phyloP scores from a whole-genome alignment of 2,888 invertebrate species.

The Auanema sp. region DNA sequence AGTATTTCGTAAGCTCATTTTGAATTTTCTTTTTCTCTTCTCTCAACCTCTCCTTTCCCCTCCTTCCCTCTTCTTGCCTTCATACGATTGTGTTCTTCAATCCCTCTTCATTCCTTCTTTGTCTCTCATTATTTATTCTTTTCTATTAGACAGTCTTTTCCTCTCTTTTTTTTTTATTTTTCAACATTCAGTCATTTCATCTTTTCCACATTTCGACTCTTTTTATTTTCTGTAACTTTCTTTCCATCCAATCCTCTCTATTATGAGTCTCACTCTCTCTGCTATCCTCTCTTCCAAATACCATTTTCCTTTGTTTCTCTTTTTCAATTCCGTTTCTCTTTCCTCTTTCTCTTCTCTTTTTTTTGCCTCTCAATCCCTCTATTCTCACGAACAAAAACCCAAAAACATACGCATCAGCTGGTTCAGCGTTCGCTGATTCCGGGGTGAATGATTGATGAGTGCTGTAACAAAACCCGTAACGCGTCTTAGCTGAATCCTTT shows the following conservation, averaged over 20 bases:
- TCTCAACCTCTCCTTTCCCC: too few relatives aligned
- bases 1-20: too few relatives aligned
- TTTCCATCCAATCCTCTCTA: background rate
- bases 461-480: slow-evolving; percentile 94
- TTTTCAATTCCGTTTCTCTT: background rate
- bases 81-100: too few relatives aligned
- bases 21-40: too few relatives aligned
- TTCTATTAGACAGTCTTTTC: too few relatives aligned
- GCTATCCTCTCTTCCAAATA: slow-evolving; percentile 17
- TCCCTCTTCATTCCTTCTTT: too few relatives aligned
- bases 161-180: too few relatives aligned
- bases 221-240: background rate
- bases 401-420: slow-evolving; percentile 4
- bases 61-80: too few relatives aligned
- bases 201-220: too few relatives aligned
- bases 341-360: background rate
- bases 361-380: background rate
- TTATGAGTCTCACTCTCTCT: slow-evolving; percentile 6
- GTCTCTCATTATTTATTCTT: too few relatives aligned
- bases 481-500: slow-evolving; percentile 93
- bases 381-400: slow-evolving; percentile 3
- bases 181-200: too few relatives aligned
- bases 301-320: slow-evolving; percentile 9
- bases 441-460: slow-evolving; percentile 70
- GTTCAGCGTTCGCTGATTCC: slow-evolving; percentile 13